Conservation (phyloP, 2,113 vertebrate genomes). For the Siphamia tubifer region DNA sequence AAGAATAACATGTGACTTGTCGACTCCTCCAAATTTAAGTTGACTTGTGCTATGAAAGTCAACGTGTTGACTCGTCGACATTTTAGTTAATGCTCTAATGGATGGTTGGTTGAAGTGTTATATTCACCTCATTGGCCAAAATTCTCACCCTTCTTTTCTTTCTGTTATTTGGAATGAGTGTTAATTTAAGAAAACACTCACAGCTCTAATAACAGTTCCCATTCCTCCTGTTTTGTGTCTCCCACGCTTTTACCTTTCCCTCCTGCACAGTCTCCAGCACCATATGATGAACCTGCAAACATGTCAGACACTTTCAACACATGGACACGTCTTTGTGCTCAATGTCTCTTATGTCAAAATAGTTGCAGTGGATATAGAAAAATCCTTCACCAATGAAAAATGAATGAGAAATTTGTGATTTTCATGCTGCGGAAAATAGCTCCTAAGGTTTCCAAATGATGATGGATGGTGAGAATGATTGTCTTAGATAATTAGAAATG, state of each 20-base stretch:
- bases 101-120: too few relatives aligned
- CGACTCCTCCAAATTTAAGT: too few relatives aligned
- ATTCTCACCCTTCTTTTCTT: background rate
- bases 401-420: too few relatives aligned
- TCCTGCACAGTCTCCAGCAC: constrained; percentile 34
- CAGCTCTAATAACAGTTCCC: constrained; percentile 27
- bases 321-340: background rate
- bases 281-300: constrained; percentile 32
- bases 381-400: too few relatives aligned
- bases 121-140: background rate
- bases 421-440: too few relatives aligned
- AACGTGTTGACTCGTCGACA: too few relatives aligned
- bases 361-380: background rate
- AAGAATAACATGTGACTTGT: too few relatives aligned
- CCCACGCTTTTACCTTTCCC: constrained; percentile 51
- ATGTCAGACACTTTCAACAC: constrained; percentile 15
- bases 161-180: constrained; percentile 1
- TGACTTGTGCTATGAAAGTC: too few relatives aligned
- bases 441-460: too few relatives aligned
- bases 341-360: background rate
- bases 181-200: constrained; percentile 27
- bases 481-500: too few relatives aligned
- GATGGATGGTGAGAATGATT: too few relatives aligned
- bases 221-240: constrained; percentile 17
- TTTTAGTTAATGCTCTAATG: too few relatives aligned